Conservation (phyloP, 2,113 vertebrate species). For the Pseudolaguvia tuberculata region DNA sequence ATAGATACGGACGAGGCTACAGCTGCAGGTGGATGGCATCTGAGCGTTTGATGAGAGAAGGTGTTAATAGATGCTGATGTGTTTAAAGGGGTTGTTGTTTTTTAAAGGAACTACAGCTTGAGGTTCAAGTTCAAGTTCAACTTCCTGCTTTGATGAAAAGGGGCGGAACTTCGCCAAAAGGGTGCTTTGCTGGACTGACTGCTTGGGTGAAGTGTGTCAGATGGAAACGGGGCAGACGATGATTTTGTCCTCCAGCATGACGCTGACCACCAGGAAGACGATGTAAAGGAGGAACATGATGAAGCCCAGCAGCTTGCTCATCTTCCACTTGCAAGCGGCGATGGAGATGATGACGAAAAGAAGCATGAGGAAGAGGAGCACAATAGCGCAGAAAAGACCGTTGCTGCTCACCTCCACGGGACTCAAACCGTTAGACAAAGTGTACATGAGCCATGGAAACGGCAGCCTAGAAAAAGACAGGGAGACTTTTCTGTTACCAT, state of each 20-base stretch:
- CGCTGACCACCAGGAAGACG: constrained; percentile 69
- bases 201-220: constrained; percentile 44
- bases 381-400: constrained; percentile 72
- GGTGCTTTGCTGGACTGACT: constrained; percentile 14
- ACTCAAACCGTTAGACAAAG: not conserved
- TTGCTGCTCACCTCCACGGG: constrained; percentile 67
- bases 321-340: constrained; percentile 68
- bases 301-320: constrained; percentile 66
- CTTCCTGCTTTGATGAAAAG: constrained; percentile 18
- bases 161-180: constrained; percentile 22
- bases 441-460: constrained; percentile 63
- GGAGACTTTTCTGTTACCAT: too few species aligned
- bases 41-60: not conserved
- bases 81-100: constrained; percentile 20
- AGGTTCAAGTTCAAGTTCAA: constrained; percentile 18
- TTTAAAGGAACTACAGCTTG: constrained; percentile 31
- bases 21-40: too few species aligned
- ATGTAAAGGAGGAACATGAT: constrained; percentile 72
- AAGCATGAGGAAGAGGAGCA: constrained; percentile 74
- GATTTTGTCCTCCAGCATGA: constrained; percentile 66
- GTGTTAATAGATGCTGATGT: not conserved
- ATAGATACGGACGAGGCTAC: too few species aligned
- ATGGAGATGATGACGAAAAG: constrained; percentile 72
- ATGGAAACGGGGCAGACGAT: constrained; percentile 65
- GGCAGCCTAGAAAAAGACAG: constrained; percentile 55